phyloP scores from a whole-genome alignment of 2,797 vertebrate genomes.

The Platalea minor region DNA sequence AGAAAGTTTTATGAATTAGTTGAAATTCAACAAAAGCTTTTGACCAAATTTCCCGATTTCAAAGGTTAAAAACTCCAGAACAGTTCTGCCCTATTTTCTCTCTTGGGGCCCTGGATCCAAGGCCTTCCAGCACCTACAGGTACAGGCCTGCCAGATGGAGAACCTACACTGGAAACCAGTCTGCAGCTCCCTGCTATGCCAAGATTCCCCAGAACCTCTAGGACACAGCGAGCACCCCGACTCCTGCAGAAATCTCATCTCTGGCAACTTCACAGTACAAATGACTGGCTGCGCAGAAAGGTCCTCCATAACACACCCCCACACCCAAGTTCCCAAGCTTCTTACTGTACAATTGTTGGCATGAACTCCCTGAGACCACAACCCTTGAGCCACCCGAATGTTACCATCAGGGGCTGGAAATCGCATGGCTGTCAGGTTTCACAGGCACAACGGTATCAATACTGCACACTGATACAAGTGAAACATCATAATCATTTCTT shows the following conservation, averaged over 20 bases:
- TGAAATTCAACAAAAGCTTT: background rate
- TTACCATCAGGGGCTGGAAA: background rate
- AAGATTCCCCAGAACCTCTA: background rate
- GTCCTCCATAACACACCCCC: background rate
- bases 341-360: background rate
- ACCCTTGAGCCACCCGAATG: background rate
- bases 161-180: background rate
- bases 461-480: background rate
- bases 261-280: background rate
- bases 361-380: background rate
- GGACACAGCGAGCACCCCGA: rapidly evolving
- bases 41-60: background rate
- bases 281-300: background rate
- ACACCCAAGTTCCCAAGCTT: background rate
- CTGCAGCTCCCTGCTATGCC: background rate
- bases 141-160: background rate
- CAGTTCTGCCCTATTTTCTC: background rate
- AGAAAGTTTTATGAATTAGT: background rate
- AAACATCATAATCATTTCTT: background rate
- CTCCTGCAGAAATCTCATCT: background rate
- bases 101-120: background rate
- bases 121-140: background rate
- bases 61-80: background rate
- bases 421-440: background rate
- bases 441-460: background rate